Base-by-base conservation (phyloP, 2,113 vertebrate species). In the Chrysochloris asiatica region DNA sequence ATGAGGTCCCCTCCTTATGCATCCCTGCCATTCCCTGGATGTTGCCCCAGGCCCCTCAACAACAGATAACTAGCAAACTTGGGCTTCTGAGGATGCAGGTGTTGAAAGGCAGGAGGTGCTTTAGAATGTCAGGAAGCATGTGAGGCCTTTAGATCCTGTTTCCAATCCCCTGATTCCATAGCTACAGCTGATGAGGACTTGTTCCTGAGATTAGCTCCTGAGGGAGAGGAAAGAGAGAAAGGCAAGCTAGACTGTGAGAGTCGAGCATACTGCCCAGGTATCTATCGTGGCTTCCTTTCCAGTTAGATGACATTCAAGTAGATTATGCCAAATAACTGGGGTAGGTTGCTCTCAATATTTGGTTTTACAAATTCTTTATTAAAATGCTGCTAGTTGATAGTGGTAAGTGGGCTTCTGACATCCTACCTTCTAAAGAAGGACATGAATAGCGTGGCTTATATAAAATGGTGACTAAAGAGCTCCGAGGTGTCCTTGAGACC, bases 321-420 rank as follows among this genome's bases (percentile, higher is more conserved):
- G 21, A 69, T 52, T 56, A 45, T 1, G 17, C 24, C 50, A 84
- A 86, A 65, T 30, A 48, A 13, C 14, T 0, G 14, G 65, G 83
- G 43, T 11, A 69, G 36, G 0, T 67, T 75, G n/a, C 56, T 78
- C 54, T 48, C 28, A 77, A 56, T 43, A 47, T 7, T 72, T 83
- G 28, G 5, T n/a, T 88, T 88, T 54, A 43, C 43, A 92, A 59
- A 41, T 72, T 93, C 43, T 78, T 45, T 47, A 80, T 30, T 83
- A 84, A 73, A 78, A n/a, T 50, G 4, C 19, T 71, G 45, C 47
- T 26, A 90, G 33, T 33, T 24, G 30, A 36, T 61, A 77, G 30
- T 19, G 26, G 17, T n/a, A n/a, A n/a, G n/a, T n/a, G n/a, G n/a
- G n/a, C n/a, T n/a, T 92, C 73, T 30, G 65, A 43, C 48, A 56